These are phyloP conservation scores for Aphidius ervi DNA, from an alignment of 1,140 invertebrate genomes.

Conservation along the genomic window DNA sequence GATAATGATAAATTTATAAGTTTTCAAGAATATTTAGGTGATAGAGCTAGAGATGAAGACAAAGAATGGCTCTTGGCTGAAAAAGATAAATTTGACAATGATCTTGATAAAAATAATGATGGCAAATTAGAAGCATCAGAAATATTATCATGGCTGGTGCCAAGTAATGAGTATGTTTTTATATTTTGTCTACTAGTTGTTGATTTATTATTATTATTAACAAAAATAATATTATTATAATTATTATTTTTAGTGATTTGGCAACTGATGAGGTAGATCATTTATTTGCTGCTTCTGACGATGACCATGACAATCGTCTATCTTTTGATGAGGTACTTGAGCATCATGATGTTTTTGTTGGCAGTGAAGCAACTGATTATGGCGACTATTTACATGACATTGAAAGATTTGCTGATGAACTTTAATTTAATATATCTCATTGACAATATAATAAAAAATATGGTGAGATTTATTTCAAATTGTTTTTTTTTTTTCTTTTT, in stretches of 20 bases:
- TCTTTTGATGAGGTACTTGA: conserved; percentile 82
- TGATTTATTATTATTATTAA: conserved; percentile 1
- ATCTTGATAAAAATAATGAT: conserved; percentile 85
- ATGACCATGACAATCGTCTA: conserved; percentile 79
- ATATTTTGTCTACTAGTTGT: background rate
- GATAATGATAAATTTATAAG: conserved; percentile 78
- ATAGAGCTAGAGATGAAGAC: conserved; percentile 68
- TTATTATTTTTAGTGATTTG: conserved; percentile 63
- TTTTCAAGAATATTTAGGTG: conserved; percentile 80
- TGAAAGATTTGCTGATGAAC: conserved; percentile 76
- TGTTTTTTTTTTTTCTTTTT: too few relatives aligned
- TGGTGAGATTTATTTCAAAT: too few relatives aligned
- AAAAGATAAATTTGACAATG: conserved; percentile 86
- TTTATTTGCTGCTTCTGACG: conserved; percentile 84
- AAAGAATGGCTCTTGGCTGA: conserved; percentile 80
- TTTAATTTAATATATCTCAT: conserved; percentile 52
- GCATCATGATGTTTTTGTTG: conserved; percentile 90
- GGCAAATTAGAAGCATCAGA: conserved; percentile 76
- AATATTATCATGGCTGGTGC: conserved; percentile 85
- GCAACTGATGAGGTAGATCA: conserved; percentile 89
- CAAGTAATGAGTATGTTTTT: conserved; percentile 76
- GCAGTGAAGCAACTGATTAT: conserved; percentile 94
- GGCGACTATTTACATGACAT: conserved; percentile 82
- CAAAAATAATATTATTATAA: conserved; percentile 8
- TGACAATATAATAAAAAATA: too few relatives aligned